These are phyloP conservation scores for Labeo calbasu DNA, from an alignment of 2,797 vertebrate species.

Conservation along the genomic window DNA sequence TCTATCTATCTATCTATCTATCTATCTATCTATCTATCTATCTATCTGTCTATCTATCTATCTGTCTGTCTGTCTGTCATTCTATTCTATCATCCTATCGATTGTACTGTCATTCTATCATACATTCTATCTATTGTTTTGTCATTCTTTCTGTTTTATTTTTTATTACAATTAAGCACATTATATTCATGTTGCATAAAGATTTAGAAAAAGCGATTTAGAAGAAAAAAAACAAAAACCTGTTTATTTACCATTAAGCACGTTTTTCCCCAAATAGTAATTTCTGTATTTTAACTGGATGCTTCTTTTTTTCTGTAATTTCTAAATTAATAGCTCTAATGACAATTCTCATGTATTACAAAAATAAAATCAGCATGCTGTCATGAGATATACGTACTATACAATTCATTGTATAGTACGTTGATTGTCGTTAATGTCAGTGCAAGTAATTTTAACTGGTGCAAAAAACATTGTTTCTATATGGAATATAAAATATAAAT, in stretches of 20 bases:
- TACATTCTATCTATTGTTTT: background rate
- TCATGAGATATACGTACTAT: background rate
- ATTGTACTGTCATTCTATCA: background rate
- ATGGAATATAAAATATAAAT: background rate
- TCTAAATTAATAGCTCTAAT: background rate
- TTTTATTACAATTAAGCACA: background rate
- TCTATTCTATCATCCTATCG: no score
- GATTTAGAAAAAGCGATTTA: no score
- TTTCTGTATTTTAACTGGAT: background rate
- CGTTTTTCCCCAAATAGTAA: no score
- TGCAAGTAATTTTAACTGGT: background rate
- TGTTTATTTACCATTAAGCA: background rate
- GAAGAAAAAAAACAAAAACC: no score
- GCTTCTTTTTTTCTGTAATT: background rate
- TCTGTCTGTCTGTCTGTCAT: rapidly evolving
- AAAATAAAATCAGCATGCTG: background rate
- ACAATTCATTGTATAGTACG: no score
- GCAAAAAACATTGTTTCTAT: background rate
- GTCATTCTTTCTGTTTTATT: background rate
- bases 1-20: no score
- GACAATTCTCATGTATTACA: background rate
- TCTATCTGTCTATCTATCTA: background rate
- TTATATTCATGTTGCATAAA: background rate
- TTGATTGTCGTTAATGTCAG: no score
- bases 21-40: no score